Evolutionary conservation across 1,140 invertebrate genomes (phyloP).

Genomic region (Bactericera cockerelli): DNA sequence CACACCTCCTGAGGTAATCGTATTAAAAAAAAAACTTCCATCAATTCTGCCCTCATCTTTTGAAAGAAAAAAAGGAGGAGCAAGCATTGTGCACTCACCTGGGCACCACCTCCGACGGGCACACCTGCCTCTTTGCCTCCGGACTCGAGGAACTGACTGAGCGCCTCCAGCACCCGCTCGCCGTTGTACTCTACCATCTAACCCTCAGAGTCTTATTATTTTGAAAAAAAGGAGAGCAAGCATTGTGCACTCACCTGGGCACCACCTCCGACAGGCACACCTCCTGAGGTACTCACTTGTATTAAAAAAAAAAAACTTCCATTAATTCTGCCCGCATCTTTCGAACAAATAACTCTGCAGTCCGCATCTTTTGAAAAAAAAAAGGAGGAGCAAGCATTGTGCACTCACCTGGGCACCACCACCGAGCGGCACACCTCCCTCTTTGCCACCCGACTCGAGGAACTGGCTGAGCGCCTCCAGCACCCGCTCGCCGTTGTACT

Average conservation of each 20-base stretch:
- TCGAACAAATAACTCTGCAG: neutral
- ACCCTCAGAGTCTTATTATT: too few species aligned
- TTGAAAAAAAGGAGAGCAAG: too few species aligned
- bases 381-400: conserved; percentile 29
- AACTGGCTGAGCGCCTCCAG: conserved; percentile 86
- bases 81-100: too few species aligned
- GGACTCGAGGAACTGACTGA: conserved; percentile 82
- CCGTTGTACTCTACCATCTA: conserved; percentile 89
- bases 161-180: conserved; percentile 82
- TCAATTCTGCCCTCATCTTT: too few species aligned
- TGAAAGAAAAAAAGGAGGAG: too few species aligned
- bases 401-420: conserved; percentile 33
- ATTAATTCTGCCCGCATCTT: neutral
- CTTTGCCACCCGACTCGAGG: conserved; percentile 60
- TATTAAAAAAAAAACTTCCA: too few species aligned
- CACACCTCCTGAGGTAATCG: too few species aligned
- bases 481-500: conserved; percentile 90
- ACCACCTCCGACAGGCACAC: neutral
- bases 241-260: too few species aligned
- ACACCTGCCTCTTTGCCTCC: conserved; percentile 49
- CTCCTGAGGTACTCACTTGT: neutral
- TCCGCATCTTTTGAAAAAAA: neutral
- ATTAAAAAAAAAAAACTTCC: neutral
- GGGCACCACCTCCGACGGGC: conserved; percentile 40
- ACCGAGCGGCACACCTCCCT: conserved; percentile 43